Conservation (phyloP, 2,888 invertebrate species). For the Mycogona germanica region DNA sequence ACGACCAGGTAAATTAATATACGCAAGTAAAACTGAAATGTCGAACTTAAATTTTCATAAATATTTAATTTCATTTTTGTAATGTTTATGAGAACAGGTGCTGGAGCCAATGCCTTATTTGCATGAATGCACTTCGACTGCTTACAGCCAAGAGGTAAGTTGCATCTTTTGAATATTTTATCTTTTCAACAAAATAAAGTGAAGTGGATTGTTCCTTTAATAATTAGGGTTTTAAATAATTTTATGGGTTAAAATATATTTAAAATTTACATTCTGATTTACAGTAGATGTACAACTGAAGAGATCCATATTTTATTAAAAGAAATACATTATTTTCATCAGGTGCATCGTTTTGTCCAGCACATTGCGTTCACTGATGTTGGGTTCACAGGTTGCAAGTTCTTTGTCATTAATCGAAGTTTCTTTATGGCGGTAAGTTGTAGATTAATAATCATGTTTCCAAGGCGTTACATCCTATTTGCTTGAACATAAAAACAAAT, state of each 20-base stretch:
- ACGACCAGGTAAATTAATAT: slow-evolving; percentile 8
- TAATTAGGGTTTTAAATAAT: no score
- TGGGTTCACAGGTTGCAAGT: slow-evolving; percentile 8
- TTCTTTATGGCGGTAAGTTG: slow-evolving; percentile 8
- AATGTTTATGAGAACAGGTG: background rate
- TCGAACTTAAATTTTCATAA: background rate
- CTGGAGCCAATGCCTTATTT: slow-evolving; percentile 5
- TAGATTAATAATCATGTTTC: background rate
- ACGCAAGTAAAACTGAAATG: background rate
- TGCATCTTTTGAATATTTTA: background rate
- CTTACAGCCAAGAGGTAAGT: slow-evolving; percentile 10
- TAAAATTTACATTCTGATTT: background rate
- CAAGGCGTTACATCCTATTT: no score
- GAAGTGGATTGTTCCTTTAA: background rate
- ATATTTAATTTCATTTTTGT: background rate
- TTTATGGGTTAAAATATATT: background rate
- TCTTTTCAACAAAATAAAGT: no score
- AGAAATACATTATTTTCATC: background rate
- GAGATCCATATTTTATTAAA: background rate
- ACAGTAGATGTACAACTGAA: background rate
- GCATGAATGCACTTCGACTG: background rate
- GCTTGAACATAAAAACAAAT: no score
- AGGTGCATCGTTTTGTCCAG: slow-evolving; percentile 8
- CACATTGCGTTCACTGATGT: background rate
- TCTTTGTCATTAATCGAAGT: slow-evolving; percentile 8